A percentile compares a stretch with the other conserved stretches of the same genome.
Conservation (phyloP, 1,140 invertebrate genomes). For the Macrocentrus cingulum region DNA sequence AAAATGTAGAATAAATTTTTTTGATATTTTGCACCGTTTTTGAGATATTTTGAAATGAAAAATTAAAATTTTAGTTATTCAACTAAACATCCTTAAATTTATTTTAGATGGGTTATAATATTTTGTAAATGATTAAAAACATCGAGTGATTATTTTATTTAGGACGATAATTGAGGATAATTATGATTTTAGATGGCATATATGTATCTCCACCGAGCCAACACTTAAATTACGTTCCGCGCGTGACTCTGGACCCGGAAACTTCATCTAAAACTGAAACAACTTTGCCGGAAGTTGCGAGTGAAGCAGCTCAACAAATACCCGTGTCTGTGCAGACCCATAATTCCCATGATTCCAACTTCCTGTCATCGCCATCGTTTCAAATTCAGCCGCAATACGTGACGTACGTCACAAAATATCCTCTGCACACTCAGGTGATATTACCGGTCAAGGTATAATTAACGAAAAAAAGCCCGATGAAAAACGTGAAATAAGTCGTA, state of each 20-base stretch:
- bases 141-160: neutral
- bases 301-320: slow-evolving; percentile 38
- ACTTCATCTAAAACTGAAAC: slow-evolving; percentile 32
- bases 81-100: no score
- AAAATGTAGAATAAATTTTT: no score
- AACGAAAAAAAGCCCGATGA: neutral
- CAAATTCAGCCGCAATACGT: slow-evolving; percentile 40
- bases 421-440: slow-evolving; percentile 36
- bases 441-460: slow-evolving; percentile 36
- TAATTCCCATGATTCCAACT: slow-evolving; percentile 33
- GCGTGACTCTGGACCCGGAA: slow-evolving; percentile 27
- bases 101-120: no score
- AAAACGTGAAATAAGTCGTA: no score
- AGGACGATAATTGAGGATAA: neutral
- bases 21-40: no score
- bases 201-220: slow-evolving; percentile 49
- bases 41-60: no score
- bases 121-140: no score
- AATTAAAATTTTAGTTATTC: no score
- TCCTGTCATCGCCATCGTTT: slow-evolving; percentile 33
- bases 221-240: slow-evolving; percentile 41
- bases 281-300: slow-evolving; percentile 32
- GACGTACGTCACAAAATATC: slow-evolving; percentile 35
- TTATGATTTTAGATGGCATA: slow-evolving; percentile 34
- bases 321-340: slow-evolving; percentile 40